Conservation (phyloP, 2,113 vertebrate species). For the Fulica atra region DNA sequence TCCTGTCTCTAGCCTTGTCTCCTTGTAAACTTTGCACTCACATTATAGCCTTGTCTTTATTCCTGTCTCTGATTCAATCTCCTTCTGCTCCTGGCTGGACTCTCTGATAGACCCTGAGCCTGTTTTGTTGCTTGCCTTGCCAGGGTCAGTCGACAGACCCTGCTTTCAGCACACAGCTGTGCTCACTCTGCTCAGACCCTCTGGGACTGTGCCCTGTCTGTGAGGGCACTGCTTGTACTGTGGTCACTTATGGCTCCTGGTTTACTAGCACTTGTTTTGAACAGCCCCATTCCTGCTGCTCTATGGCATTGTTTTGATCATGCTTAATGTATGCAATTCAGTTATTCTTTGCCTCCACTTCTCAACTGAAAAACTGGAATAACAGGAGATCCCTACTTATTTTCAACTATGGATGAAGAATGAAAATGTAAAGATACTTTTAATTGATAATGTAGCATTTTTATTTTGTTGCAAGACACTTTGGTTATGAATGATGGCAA, state of each 20-base stretch:
- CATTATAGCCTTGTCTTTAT: neutral
- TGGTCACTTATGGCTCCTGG: neutral
- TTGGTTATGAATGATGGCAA: neutral
- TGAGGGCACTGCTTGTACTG: neutral
- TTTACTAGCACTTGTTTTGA: neutral
- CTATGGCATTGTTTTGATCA: neutral
- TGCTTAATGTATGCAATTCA: neutral
- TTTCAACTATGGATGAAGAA: neutral
- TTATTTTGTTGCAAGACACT: neutral
- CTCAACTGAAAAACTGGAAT: neutral
- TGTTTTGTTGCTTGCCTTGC: neutral
- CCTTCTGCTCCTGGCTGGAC: neutral
- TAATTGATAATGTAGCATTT: neutral
- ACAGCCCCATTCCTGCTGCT: neutral
- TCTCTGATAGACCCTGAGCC: neutral
- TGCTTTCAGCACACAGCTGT: neutral
- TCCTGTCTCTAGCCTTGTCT: neutral
- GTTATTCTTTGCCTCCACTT: neutral
- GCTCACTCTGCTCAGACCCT: neutral
- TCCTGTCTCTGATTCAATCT: neutral
- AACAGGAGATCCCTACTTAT: neutral
- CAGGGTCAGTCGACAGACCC: neutral
- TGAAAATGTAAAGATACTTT: neutral
- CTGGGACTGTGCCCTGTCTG: neutral
- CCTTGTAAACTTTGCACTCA: neutral